phyloP scores from a whole-genome alignment of 2,888 invertebrate genomes.

The Tetranychus piercei region DNA sequence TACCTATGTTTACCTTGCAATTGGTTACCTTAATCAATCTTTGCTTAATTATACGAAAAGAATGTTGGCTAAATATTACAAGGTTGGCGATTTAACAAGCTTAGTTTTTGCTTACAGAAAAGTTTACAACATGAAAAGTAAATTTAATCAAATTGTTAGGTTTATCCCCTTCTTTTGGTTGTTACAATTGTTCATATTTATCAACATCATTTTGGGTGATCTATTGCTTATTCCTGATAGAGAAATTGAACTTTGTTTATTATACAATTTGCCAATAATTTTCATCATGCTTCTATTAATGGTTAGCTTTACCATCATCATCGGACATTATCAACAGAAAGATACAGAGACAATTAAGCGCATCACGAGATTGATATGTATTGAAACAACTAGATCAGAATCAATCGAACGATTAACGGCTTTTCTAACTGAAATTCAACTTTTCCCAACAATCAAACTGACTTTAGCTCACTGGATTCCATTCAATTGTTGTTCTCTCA shows the following conservation, averaged over 20 bases:
- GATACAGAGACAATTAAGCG: not conserved
- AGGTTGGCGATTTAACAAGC: not conserved
- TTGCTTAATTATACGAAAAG: not conserved
- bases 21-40: not conserved
- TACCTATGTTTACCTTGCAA: not conserved
- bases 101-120: not conserved
- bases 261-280: not conserved
- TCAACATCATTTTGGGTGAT: not conserved
- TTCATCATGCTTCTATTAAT: not conserved
- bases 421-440: not conserved
- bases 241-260: not conserved
- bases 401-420: not conserved
- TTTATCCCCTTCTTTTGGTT: not conserved
- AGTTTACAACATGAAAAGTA: not conserved
- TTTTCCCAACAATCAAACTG: not conserved
- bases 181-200: not conserved
- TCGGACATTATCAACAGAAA: not conserved
- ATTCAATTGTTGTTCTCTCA: not conserved
- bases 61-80: not conserved
- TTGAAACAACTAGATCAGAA: not conserved
- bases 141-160: not conserved
- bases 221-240: not conserved
- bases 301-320: not conserved
- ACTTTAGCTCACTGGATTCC: not conserved
- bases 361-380: not conserved